phyloP scores from a whole-genome alignment of 1,140 invertebrate genomes.

The Maconellicoccus hirsutus region DNA sequence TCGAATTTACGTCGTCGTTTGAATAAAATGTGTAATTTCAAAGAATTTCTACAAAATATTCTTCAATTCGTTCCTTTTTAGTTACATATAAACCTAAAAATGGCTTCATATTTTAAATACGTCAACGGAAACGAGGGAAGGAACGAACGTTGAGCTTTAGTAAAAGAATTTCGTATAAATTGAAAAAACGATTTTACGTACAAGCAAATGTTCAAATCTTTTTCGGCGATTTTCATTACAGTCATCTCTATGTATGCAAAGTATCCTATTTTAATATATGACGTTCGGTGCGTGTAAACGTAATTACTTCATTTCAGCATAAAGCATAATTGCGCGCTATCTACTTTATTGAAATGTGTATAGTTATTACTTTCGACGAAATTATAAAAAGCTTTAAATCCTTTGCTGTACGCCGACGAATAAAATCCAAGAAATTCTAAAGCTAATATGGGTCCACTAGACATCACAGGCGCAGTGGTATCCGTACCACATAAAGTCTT shows the following conservation, averaged over 20 bases:
- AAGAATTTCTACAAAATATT: neutral
- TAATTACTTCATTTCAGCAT: no score
- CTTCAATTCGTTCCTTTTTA: neutral
- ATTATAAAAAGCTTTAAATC: conserved; percentile 74
- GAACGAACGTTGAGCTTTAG: no score
- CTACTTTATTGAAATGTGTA: no score
- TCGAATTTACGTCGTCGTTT: neutral
- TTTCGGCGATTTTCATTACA: neutral
- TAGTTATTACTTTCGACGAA: conserved; percentile 69
- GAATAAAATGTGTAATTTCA: neutral
- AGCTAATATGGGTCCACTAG: conserved; percentile 66
- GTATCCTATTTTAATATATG: no score
- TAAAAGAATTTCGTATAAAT: neutral
- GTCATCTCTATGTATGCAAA: no score
- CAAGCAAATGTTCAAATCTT: neutral
- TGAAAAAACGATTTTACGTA: neutral
- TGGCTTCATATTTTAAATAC: no score
- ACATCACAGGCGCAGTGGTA: conserved; percentile 69
- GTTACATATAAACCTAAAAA: neutral
- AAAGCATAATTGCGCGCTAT: no score
- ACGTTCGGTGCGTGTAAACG: neutral
- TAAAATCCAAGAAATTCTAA: conserved; percentile 65
- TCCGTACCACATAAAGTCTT: conserved; percentile 70
- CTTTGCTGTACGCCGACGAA: conserved; percentile 56
- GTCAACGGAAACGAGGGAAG: neutral